Evolutionary conservation across 2,888 invertebrate species (phyloP), one percentile per base, ranked within the genome.

Genomic region (Drosophila macrospina): DNA sequence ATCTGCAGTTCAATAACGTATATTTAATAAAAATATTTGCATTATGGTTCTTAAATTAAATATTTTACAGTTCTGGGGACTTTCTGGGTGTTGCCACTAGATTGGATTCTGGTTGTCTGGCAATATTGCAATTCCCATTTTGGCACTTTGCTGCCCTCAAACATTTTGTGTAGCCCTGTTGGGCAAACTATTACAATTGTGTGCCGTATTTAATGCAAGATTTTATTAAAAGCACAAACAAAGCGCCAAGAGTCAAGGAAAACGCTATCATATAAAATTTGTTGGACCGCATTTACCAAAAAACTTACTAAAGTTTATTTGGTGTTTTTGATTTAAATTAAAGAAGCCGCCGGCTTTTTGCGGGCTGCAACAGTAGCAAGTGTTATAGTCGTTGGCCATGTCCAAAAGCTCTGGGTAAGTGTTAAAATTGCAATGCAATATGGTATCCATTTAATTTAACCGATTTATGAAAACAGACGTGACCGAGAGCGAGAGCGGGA

Each of bases 361-460:
- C 41, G 54, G 45, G 44, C 36, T 16, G 32, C 52, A 39, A 37
- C 20, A 41, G 32, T 5, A 34, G 20, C 15, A 26, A 41, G 24
- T n/a, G 7, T 51, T 15, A 30, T 39, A 37, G 30, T 50, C 48
- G 16, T 57, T 50, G 54, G 60, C 59, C 42, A 85, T 85, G 84
- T 85, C 87, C 37, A 85, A 87, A 45, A 76, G 61, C 32, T 86
- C 87, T 13, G 84, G 84, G 84, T 85, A 60, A 79, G 86, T 71
- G 13, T n/a, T 3, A 1, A 10, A 37, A 55, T 20, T 16, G 24
- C 1, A 36, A 1, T 20, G 2, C 3, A 4, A 37, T 30, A 20
- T 36, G 6, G 5, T 30, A 30, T 30, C 5, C 5, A 0, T 5
- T 32, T 20, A 24, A 10, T 20, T 26, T 28, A 11, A 20, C 11